Conservation (phyloP, 2,888 invertebrate genomes). For the Cinara cedri region DNA sequence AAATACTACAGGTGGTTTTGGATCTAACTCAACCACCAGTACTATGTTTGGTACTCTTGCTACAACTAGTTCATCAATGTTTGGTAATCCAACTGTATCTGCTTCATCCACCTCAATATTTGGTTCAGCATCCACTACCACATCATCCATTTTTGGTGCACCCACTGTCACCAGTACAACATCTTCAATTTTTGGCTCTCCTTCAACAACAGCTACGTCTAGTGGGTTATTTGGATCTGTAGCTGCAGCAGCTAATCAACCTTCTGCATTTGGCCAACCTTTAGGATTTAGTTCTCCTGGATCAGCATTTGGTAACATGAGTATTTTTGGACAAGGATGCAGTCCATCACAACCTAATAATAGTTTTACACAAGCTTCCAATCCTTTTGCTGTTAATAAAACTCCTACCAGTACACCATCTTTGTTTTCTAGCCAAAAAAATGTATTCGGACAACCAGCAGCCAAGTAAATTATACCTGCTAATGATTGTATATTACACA, state of each 20-base stretch:
- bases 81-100: slow-evolving; percentile 35
- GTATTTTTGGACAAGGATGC: slow-evolving; percentile 44
- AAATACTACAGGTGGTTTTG: slow-evolving; percentile 57
- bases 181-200: slow-evolving; percentile 48
- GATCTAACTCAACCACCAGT: slow-evolving; percentile 55
- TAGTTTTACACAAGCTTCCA: slow-evolving; percentile 22
- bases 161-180: slow-evolving; percentile 31
- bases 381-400: slow-evolving; percentile 49
- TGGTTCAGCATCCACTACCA: slow-evolving; percentile 29
- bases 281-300: slow-evolving; percentile 57
- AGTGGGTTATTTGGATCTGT: slow-evolving; percentile 47
- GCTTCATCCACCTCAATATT: slow-evolving; percentile 30
- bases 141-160: slow-evolving; percentile 46
- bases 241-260: slow-evolving; percentile 58
- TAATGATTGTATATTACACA: not conserved
- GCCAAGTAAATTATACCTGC: slow-evolving; percentile 17
- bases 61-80: slow-evolving; percentile 38
- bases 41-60: slow-evolving; percentile 33
- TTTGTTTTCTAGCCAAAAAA: slow-evolving; percentile 45
- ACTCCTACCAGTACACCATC: slow-evolving; percentile 38
- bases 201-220: slow-evolving; percentile 54
- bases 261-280: slow-evolving; percentile 59
- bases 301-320: slow-evolving; percentile 57
- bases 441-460: slow-evolving; percentile 37
- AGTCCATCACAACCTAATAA: slow-evolving; percentile 44